Percentiles rank a stretch among this genome's conserved stretches.
phyloP scores from a whole-genome alignment of 2,113 vertebrate species.

The Perca fluviatilis region DNA sequence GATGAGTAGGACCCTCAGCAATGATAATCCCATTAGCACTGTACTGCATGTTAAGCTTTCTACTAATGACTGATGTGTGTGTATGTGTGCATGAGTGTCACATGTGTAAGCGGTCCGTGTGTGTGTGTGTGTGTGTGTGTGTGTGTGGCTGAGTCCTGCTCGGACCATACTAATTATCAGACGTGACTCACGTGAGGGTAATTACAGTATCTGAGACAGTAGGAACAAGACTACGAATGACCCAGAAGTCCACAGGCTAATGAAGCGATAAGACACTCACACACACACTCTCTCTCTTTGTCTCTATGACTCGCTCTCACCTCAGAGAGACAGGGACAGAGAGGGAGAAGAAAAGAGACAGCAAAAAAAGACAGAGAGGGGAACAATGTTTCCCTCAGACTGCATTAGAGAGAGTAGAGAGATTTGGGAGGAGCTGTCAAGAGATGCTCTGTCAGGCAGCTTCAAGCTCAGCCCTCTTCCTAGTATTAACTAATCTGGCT shows the following conservation, averaged over 20 bases:
- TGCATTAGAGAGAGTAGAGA: conserved; percentile 58
- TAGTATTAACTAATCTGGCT: conserved; percentile 68
- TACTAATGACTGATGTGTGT: conserved; percentile 65
- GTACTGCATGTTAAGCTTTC: conserved; percentile 61
- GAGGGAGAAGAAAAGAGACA: conserved; percentile 19
- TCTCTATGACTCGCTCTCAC: conserved; percentile 25
- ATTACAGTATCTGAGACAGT: conserved; percentile 70
- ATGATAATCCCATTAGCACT: conserved; percentile 76
- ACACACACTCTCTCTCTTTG: background rate
- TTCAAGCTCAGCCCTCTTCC: conserved; percentile 53
- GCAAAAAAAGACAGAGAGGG: conserved; percentile 40
- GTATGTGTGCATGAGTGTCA: conserved; percentile 41
- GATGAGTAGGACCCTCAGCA: conserved; percentile 70
- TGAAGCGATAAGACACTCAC: conserved; percentile 51
- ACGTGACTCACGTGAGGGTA: conserved; percentile 75
- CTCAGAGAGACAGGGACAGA: conserved; percentile 42
- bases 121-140: conserved; percentile 20
- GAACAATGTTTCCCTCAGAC: conserved; percentile 68
- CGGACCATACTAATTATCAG: conserved; percentile 70
- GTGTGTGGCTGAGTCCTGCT: conserved; percentile 14
- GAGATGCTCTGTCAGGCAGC: conserved; percentile 63
- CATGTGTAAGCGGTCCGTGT: conserved; percentile 9
- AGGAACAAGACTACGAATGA: conserved; percentile 68
- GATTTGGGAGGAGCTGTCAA: conserved; percentile 69
- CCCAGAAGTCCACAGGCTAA: conserved; percentile 70